These are phyloP conservation scores for Amphimedon queenslandica DNA, from an alignment of 37 sponge, comb jelly and placozoan species.

Conservation along the genomic window DNA sequence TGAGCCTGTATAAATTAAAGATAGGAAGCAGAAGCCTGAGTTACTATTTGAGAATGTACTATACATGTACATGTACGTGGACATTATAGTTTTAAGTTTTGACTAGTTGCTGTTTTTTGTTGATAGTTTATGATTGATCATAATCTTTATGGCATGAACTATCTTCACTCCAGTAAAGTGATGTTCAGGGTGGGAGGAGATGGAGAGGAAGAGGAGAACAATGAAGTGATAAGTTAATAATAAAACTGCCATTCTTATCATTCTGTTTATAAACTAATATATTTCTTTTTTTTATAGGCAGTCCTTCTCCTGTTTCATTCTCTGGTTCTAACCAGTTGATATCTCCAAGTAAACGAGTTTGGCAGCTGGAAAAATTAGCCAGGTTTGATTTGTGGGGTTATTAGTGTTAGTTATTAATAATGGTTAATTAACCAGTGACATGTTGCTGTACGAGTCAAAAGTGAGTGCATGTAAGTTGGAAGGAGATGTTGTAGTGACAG, in stretches of 20 bases:
- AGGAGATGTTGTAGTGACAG: constrained; percentile 63
- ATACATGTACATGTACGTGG: too few species aligned
- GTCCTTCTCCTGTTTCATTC: background rate
- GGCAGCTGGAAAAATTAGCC: background rate
- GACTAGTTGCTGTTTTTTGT: background rate
- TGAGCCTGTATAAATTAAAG: too few species aligned
- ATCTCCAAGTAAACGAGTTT: background rate
- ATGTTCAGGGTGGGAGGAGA: constrained; percentile 50
- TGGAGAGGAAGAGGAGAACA: too few species aligned
- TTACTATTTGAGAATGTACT: too few species aligned
- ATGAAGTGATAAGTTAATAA: too few species aligned
- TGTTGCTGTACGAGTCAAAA: constrained; percentile 29
- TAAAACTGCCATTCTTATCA: too few species aligned
- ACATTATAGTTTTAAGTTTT: background rate
- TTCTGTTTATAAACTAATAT: too few species aligned
- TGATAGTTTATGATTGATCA: constrained; percentile 85
- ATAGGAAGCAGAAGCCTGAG: too few species aligned
- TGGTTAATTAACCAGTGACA: constrained; percentile 19
- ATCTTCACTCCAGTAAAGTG: constrained; percentile 45
- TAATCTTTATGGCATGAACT: constrained; percentile 89
- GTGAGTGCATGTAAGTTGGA: constrained; percentile 79
- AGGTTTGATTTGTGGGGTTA: background rate
- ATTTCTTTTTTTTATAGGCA: too few species aligned
- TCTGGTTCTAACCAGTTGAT: background rate
- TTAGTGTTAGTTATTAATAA: background rate